Evolutionary conservation across 2,888 invertebrate species (phyloP), one percentile per base, ranked within the genome.

Genomic region (Bursaphelenchus okinawaensis): DNA sequence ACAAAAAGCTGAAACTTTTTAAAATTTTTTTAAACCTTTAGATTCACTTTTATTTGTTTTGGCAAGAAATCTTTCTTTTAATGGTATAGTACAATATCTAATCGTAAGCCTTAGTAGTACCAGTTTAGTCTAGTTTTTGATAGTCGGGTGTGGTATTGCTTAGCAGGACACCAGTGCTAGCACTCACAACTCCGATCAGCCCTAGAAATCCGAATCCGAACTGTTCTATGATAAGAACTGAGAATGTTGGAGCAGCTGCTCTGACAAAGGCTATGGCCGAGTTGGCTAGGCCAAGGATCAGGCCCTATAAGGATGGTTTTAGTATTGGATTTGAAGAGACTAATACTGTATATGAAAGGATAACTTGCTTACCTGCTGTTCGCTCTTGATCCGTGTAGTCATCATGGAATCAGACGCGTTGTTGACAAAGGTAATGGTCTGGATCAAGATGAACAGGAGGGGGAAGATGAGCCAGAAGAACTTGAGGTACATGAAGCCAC

Each of bases 281-380:
- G n/a, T 74, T 75, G 8, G 74, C 63, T 0, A 71, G 66, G n/a
- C 76, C 76, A 9, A 76, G 71, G 12, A 75, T 71, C 16, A 75
- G 27, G n/a, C 76, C 76, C 73, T 74, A 66, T n/a, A 73, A 69
- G n/a, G 0, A 24, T 9, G 9, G 9, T 12, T 55, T 12, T 58
- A 58, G 26, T 9, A 40, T 61, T 4, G 8, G 16, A 26, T 19
- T 23, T 28, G 59, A 55, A n/a, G n/a, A n/a, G n/a, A n/a, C n/a
- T n/a, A n/a, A n/a, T n/a, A n/a, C n/a, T n/a, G n/a, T n/a, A n/a
- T n/a, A n/a, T n/a, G n/a, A n/a, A n/a, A n/a, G n/a, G n/a, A n/a
- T 12, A 40, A 1, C 40, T n/a, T 40, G 22, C 31, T 50, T 52
- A 65, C 65, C 26, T 65, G 76, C 57, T 76, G 72, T 7, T 72